Evolutionary conservation across 2,888 invertebrate species (phyloP), one percentile per base, ranked within the genome.

Genomic region (Mythimna albipuncta): DNA sequence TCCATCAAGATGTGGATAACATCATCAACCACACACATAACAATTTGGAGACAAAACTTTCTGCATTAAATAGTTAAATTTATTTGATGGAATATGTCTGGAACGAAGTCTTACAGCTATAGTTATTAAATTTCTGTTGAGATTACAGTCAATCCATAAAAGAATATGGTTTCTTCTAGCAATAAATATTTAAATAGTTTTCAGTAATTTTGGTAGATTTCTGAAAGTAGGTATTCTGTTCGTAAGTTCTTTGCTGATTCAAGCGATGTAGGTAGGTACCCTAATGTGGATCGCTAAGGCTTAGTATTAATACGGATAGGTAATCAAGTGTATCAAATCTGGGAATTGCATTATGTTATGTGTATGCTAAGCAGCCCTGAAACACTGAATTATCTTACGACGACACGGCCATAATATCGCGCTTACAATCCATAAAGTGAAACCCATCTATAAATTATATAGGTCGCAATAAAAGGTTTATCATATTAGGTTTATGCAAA

Each of bases 321-420:
- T n/a, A 75, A 35, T 66, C 41, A 69, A 57, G 47, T 57, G 21
- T 38, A 69, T 13, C 10, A 58, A 58, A 65, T 64, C 7, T 41
- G 55, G 38, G 16, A 57, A 47, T 19, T 47, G 57, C 21, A 52
- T 52, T 44, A 19, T 41, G n/a, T 9, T 21, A 26, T 52, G 47
- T 44, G 13, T 47, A 47, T 44, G 44, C 16, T 16, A 10, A 84
- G 74, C 82, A 79, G 69, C 80, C 70, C 76, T 76, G 73, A 79
- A 52, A 79, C 63, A 79, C 65, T 57, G 32, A 52, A 75, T 74
- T 79, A 82, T 76, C 70, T 77, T 13, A 68, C 21, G 70, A 66
- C 44, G 67, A 66, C 44, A 65, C 55, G 67, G 32, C 57, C 44
- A 64, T 55, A 26, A 67, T 63, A 71, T 26, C 41, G 55, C 26